These are phyloP conservation scores for Centroberyx gerrardi DNA, from an alignment of 2,797 vertebrate species.

Conservation along the genomic window DNA sequence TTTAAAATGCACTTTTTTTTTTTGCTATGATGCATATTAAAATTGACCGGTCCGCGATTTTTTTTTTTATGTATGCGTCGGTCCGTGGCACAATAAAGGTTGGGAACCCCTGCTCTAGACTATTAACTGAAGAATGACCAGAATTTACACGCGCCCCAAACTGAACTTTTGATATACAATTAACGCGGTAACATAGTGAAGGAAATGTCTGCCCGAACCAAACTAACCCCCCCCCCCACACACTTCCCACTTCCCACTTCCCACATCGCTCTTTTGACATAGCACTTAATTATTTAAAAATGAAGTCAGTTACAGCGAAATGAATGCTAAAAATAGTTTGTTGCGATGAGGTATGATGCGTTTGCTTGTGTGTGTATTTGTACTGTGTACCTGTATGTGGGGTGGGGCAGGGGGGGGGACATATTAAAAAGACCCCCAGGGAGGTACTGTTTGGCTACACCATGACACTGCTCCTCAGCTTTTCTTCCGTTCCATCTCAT, in stretches of 20 bases:
- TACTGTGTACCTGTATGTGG: slow-evolving; percentile 9
- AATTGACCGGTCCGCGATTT: too few relatives aligned
- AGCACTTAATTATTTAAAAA: slow-evolving; percentile 71
- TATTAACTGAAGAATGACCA: slow-evolving; percentile 7
- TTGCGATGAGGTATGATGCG: slow-evolving; percentile 10
- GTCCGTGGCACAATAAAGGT: too few relatives aligned
- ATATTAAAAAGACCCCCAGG: background rate
- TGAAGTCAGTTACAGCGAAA: slow-evolving; percentile 45
- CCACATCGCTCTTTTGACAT: slow-evolving; percentile 16
- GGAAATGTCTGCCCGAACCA: background rate
- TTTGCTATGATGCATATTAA: too few relatives aligned
- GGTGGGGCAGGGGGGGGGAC: background rate
- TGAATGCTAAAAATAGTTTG: slow-evolving; percentile 26
- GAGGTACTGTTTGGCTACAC: slow-evolving; percentile 6
- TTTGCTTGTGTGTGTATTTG: slow-evolving; percentile 27
- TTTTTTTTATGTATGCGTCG: too few relatives aligned
- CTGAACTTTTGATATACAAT: slow-evolving; percentile 1
- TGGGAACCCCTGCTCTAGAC: too few relatives aligned
- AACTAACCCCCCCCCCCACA: background rate
- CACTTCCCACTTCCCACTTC: background rate
- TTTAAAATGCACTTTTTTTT: too few relatives aligned
- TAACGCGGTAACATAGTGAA: background rate
- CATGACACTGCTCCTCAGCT: background rate
- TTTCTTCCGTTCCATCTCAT: slow-evolving; percentile 11
- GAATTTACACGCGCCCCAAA: slow-evolving; percentile 9